Evolutionary conservation across 2,113 vertebrate species (phyloP), one percentile per base, ranked within the genome.

Genomic region (Anguilla rostrata): DNA sequence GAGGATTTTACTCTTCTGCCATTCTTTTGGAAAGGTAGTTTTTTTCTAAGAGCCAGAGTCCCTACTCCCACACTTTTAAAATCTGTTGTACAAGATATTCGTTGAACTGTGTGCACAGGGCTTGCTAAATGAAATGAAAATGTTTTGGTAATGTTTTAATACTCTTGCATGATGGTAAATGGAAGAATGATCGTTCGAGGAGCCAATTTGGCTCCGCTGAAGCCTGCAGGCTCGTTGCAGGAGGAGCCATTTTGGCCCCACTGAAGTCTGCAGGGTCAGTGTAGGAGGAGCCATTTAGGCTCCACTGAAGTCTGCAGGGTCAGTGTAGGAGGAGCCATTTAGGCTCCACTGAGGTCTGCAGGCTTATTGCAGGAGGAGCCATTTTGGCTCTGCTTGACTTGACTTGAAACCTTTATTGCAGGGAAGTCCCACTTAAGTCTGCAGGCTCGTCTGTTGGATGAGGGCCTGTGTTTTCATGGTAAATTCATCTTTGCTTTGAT

Each of bases 401-500:
- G 34, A 34, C 34, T 34, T 34, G 34, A 34, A 34, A 34, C 34
- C 34, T 34, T 34, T 34, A 34, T 34, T 34, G 34, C 34, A 34
- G 34, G 34, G 34, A 1, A 34, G 34, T 34, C 34, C 43, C 43
- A 46, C 43, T 46, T 5, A 46, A 9, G 40, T 82, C 79, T 39
- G 39, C 46, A 22, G 46, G 22, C 84, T 46, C 22, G 39, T 60
- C 80, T 56, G 40, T 29, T 78, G 79, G 46, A 60, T 53, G 63
- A 78, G 71, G 22, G 66, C 63, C 26, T 75, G 49, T 88, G 87
- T 88, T 79, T 53, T 83, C 81, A 43, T 20, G 80, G 53, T 46
- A 83, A 75, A 83, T 80, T 60, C 78, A 83, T 86, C 46, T 82
- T 39, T 34, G 34, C 66, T 86, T 83, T 39, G 46, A 88, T 78